These are phyloP conservation scores for Sebastes goodei DNA, from an alignment of 2,797 vertebrate species.

Conservation along the genomic window DNA sequence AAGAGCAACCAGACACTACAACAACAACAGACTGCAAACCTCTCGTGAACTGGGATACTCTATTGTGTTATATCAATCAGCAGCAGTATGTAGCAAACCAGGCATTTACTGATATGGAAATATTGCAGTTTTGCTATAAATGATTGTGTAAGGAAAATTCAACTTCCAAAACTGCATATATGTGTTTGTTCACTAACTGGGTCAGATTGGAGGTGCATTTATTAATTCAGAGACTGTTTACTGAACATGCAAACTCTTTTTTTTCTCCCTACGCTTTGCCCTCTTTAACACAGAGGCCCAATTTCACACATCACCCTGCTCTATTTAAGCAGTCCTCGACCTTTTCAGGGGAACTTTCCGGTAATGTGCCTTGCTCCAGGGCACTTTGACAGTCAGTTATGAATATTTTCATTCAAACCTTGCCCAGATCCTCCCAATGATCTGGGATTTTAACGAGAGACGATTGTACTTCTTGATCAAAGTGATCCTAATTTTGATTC, in stretches of 20 bases:
- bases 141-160: conserved; percentile 16
- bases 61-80: background rate
- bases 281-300: background rate
- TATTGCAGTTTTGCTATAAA: background rate
- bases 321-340: background rate
- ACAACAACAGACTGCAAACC: conserved; percentile 4
- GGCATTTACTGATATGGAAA: conserved; percentile 21
- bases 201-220: conserved; percentile 15
- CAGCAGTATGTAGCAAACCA: background rate
- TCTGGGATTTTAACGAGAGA: background rate
- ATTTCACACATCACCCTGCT: background rate
- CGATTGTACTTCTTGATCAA: background rate
- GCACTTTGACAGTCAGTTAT: background rate
- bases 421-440: background rate
- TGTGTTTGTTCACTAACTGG: background rate
- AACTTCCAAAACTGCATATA: background rate
- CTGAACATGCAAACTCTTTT: background rate
- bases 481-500: background rate
- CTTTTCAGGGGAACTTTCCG: background rate
- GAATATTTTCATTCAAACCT: background rate
- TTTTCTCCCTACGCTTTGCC: background rate
- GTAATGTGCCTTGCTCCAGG: background rate
- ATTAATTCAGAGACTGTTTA: conserved; percentile 16
- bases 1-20: conserved; percentile 14
- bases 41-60: conserved; percentile 2